Percentiles rank a stretch among this genome's conserved stretches.
Conservation (phyloP, 2,888 invertebrate genomes). For the Drosophila pseudotakahashii region DNA sequence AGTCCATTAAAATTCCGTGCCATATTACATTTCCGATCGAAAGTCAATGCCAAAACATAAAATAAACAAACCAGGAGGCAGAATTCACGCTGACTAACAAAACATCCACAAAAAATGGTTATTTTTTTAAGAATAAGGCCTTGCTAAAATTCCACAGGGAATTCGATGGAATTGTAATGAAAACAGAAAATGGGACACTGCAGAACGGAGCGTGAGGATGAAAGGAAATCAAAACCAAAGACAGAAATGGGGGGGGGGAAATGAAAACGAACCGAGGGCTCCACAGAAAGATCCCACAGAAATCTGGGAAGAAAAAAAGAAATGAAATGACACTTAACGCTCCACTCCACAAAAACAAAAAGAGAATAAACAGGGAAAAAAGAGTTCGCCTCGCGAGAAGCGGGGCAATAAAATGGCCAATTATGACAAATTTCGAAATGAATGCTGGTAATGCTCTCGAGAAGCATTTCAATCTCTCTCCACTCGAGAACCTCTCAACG, state of each 20-base stretch:
- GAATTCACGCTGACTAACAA: slow-evolving; percentile 63
- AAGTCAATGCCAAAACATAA: slow-evolving; percentile 32
- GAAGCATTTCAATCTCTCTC: slow-evolving; percentile 17
- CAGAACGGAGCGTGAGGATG: slow-evolving; percentile 35
- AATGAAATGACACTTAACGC: slow-evolving; percentile 51
- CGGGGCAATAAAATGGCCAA: slow-evolving; percentile 62
- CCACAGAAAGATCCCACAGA: slow-evolving; percentile 35
- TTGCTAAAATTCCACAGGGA: slow-evolving; percentile 25
- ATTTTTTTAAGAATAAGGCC: slow-evolving; percentile 30
- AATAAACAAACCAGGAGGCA: slow-evolving; percentile 12
- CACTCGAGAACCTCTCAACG: slow-evolving; percentile 57
- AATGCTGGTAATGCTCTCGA: slow-evolving; percentile 52
- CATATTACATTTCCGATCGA: background rate
- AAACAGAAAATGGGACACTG: slow-evolving; percentile 47
- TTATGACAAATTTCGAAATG: slow-evolving; percentile 70
- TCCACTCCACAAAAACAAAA: slow-evolving; percentile 13
- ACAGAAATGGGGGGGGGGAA: slow-evolving; percentile 44
- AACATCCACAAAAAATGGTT: slow-evolving; percentile 11
- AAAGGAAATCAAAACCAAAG: slow-evolving; percentile 47
- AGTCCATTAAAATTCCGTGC: background rate
- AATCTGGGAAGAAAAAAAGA: slow-evolving; percentile 49
- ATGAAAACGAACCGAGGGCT: slow-evolving; percentile 19
- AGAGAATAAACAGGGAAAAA: slow-evolving; percentile 11
- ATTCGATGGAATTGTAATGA: slow-evolving; percentile 57
- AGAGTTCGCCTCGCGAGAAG: slow-evolving; percentile 12